Conservation (phyloP, 2,113 vertebrate species). For the Crotalus tigris region DNA sequence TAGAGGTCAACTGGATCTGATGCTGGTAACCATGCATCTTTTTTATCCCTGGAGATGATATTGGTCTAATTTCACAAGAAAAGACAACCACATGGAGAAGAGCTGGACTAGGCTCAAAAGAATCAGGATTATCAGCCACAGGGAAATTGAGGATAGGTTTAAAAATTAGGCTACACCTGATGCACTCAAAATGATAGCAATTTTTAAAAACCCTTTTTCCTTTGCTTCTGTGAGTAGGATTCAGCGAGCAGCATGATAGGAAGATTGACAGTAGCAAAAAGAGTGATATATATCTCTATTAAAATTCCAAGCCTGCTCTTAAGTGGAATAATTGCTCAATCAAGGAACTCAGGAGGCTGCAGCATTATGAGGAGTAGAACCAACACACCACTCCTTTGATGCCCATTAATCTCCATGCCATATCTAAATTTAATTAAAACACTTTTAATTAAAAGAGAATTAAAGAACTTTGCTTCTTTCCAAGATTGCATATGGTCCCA, state of each 20-base stretch:
- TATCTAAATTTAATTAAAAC: background rate
- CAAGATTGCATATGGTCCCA: background rate
- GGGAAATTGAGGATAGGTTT: background rate
- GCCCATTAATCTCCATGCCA: background rate
- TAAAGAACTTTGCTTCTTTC: background rate
- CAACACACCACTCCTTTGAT: background rate
- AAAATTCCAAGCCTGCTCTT: background rate
- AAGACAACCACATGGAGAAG: background rate
- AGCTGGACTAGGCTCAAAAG: background rate
- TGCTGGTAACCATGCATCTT: background rate
- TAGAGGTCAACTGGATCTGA: background rate
- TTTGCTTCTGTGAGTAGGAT: background rate
- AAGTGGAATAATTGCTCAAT: background rate
- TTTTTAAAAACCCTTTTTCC: background rate
- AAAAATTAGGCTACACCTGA: background rate
- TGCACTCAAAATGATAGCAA: background rate
- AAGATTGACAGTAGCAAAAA: background rate
- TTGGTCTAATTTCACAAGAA: background rate
- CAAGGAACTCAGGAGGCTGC: background rate
- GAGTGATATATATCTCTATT: background rate
- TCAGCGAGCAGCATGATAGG: background rate
- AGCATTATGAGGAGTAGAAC: background rate
- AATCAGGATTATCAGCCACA: background rate
- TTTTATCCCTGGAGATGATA: background rate
- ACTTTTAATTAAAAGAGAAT: background rate